Evolutionary conservation across 2,113 vertebrate species (phyloP).

Genomic region (Orientallactaga bullata): DNA sequence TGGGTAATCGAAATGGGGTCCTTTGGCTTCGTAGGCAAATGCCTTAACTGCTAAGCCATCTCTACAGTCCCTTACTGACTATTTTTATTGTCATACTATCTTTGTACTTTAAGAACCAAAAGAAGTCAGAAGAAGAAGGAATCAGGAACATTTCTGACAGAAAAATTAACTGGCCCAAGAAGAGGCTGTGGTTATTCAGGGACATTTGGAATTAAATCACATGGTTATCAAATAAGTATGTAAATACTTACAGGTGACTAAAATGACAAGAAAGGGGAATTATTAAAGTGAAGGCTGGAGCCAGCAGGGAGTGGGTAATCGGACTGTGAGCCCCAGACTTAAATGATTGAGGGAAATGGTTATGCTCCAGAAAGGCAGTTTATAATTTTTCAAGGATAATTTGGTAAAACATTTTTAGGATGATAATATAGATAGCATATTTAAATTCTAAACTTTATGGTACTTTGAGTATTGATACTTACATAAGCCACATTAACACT

Average conservation of each 20-base stretch:
- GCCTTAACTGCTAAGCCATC: too few relatives aligned
- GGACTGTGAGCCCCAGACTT: background rate
- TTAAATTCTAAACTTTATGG: background rate
- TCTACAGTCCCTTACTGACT: background rate
- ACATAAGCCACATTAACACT: background rate
- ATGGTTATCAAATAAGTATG: background rate
- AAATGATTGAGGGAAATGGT: background rate
- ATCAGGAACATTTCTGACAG: background rate
- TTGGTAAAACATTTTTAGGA: background rate
- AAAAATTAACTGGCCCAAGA: constrained; percentile 6
- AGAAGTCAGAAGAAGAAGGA: background rate
- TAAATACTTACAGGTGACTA: background rate
- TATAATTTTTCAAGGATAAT: background rate
- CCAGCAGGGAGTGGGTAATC: background rate
- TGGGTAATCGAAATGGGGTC: too few relatives aligned
- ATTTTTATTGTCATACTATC: background rate
- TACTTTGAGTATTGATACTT: constrained; percentile 5
- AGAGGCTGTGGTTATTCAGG: background rate
- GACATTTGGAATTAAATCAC: background rate
- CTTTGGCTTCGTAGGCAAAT: too few relatives aligned
- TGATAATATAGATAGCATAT: constrained; percentile 9
- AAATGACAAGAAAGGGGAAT: background rate
- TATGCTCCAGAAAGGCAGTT: too few relatives aligned
- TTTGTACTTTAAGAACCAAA: constrained; percentile 29
- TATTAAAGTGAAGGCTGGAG: background rate